A percentile compares a stretch with the other conserved stretches of the same genome.
These are phyloP conservation scores for Meloidogyne exigua DNA, from an alignment of 1,140 invertebrate genomes.

Conservation along the genomic window DNA sequence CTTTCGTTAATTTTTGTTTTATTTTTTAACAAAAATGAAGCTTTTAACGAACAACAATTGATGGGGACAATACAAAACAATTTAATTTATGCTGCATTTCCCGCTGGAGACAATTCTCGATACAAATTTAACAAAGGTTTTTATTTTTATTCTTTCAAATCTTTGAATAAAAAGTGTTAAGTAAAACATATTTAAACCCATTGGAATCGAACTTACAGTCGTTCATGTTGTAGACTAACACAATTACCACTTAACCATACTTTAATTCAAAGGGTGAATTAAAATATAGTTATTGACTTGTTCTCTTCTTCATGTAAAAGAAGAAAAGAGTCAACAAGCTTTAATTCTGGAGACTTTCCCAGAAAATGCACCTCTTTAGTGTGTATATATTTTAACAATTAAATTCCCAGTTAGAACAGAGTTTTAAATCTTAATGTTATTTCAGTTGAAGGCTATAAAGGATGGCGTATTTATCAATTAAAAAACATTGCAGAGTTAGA, in stretches of 20 bases:
- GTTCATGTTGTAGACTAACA: too few species aligned
- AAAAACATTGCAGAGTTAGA: neutral
- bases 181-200: too few species aligned
- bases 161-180: too few species aligned
- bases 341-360: too few species aligned
- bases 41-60: neutral
- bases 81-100: neutral
- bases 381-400: too few species aligned
- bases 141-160: neutral
- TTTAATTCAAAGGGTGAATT: too few species aligned
- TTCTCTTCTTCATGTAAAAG: too few species aligned
- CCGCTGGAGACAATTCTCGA: neutral
- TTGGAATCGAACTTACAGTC: too few species aligned
- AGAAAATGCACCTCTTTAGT: too few species aligned
- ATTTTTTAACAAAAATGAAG: neutral
- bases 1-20: neutral
- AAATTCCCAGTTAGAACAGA: neutral
- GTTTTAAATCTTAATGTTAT: neutral
- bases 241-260: too few species aligned
- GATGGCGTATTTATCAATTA: neutral
- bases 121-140: neutral
- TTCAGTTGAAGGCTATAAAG: neutral
- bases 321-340: too few species aligned
- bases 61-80: neutral
- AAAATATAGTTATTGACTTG: too few species aligned